Base-by-base conservation (phyloP, 2,113 vertebrate genomes). In the Paracanthobrama guichenoti region DNA sequence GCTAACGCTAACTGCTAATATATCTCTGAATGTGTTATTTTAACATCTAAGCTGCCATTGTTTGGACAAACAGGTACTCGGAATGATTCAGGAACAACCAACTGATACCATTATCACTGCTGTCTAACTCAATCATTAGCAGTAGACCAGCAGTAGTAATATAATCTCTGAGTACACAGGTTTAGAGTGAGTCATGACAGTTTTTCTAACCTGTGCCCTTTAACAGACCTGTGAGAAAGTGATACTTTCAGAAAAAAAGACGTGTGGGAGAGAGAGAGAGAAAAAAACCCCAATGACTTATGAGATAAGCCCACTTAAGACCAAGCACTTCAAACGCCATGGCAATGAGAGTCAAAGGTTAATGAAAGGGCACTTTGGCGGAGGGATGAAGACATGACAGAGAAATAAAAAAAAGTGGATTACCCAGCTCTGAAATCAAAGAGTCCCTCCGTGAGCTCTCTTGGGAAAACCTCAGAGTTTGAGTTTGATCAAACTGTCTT, bases 401-500 rank as follows among this genome's bases (percentile, higher is more conserved):
- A 67, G 48, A 76, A 81, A 86, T 79, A 85, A 85, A 87, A 77
- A 31, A 88, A 86, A 60, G 31, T 82, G 90, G 87, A 89, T 90
- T 89, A 89, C 83, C 74, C 50, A 85, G 82, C 86, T 86, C 83
- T 77, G n/a, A 86, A 85, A 88, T 89, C 88, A 88, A 90, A 90
- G 86, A 81, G 62, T 81, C 74, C 44, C 50, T 72, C 69, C 22
- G 42, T 71, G 42, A 22, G 18, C 50, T 73, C 60, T 81, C 69
- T 80, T 42, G 24, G 26, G 50, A 57, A 82, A 39, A 67, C 44
- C 60, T 80, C 78, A 0, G 44, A 69, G 78, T 67, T 18, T 13
- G 42, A 80, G 78, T 66, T 67, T 80, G 78, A 80, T 80, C 82
- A 48, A 24, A 28, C 42, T 42, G 76, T 79, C n/a, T 48, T 66